Percentiles rank a stretch among this genome's conserved stretches.
Conservation (phyloP, 2,113 vertebrate genomes). For the Leptosomus discolor region DNA sequence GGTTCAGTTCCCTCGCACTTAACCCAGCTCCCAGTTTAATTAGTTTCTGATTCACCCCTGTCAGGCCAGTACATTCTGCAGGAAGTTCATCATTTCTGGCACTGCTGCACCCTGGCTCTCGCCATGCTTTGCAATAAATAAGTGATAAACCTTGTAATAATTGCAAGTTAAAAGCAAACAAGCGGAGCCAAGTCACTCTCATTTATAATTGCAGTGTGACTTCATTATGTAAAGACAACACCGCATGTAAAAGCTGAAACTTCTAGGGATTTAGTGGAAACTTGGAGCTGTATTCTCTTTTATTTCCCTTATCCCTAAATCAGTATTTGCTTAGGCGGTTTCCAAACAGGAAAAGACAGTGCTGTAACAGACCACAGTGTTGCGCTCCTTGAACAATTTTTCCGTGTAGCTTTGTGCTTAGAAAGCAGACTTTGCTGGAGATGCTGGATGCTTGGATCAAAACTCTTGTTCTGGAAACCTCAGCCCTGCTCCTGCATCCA, state of each 20-base stretch:
- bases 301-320: background rate
- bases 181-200: constrained; percentile 46
- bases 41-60: constrained; percentile 27
- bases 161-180: constrained; percentile 46
- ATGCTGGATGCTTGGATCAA: background rate
- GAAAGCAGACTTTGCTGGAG: background rate
- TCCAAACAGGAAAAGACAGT: background rate
- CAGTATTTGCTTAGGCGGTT: background rate
- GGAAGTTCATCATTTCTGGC: constrained; percentile 56
- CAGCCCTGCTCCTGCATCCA: background rate
- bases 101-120: constrained; percentile 18
- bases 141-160: constrained; percentile 56
- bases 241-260: constrained; percentile 1
- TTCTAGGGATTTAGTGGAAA: constrained; percentile 39
- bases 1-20: constrained; percentile 14
- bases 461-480: background rate
- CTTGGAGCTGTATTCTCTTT: background rate
- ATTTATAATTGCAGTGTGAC: constrained; percentile 51
- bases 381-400: background rate
- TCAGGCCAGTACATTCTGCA: constrained; percentile 52
- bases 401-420: background rate
- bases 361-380: background rate
- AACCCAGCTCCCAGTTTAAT: constrained; percentile 50
- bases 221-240: constrained; percentile 49
- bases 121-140: constrained; percentile 13